Evolutionary conservation across 2,113 vertebrate species (phyloP).

Genomic region (Petroica traversi): DNA sequence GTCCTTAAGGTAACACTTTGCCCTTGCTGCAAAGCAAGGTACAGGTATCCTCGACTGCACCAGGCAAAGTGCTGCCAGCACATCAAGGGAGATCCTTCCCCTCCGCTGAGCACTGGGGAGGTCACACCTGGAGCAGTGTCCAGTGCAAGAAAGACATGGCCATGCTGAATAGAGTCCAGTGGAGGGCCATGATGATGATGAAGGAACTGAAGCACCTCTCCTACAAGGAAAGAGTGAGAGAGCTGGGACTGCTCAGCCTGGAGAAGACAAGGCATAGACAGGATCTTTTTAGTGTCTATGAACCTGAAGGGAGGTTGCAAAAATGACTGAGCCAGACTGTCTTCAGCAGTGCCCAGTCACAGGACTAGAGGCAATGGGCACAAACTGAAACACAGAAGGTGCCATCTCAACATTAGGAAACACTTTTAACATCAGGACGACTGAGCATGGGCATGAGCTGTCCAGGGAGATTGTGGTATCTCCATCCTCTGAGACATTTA

Average conservation of each 20-base stretch:
- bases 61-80: neutral
- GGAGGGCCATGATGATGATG: neutral
- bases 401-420: neutral
- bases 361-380: neutral
- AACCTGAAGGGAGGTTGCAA: neutral
- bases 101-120: neutral
- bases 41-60: fast-evolving
- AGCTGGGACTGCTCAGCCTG: neutral
- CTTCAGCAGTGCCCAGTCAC: neutral
- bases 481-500: neutral
- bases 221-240: neutral
- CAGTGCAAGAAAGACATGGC: neutral
- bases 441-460: neutral
- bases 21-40: neutral
- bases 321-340: neutral
- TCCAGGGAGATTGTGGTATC: neutral
- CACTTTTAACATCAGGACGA: neutral
- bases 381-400: neutral
- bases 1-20: neutral
- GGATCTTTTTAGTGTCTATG: neutral
- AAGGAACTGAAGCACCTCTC: neutral
- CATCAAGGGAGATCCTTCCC: neutral
- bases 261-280: neutral
- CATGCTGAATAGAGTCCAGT: neutral
- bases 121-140: neutral